Evolutionary conservation across 2,888 invertebrate genomes (phyloP), one percentile per base, ranked within the genome.

Genomic region (Enoplolaimus lenunculus): DNA sequence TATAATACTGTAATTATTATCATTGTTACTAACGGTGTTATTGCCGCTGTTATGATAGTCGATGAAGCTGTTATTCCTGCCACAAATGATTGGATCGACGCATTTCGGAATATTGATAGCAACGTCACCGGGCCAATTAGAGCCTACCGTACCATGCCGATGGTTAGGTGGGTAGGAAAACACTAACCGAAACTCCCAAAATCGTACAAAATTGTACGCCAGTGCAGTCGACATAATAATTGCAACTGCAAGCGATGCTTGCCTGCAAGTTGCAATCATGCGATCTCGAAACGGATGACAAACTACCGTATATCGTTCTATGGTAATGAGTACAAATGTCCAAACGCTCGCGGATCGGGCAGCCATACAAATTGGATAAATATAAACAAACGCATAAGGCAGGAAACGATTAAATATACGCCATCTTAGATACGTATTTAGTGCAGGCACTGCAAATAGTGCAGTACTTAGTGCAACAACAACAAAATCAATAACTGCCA

Each of bases 171-270:
- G 16, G 16, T 29, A 60, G 45, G 62, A n/a, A n/a, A n/a, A n/a
- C n/a, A n/a, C n/a, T n/a, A n/a, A n/a, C n/a, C n/a, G 26, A 16
- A 68, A 68, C 68, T 70, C 70, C 26, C 28, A 68, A 69, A 70
- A 70, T 7, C 70, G 70, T 21, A 13, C 16, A 28, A 69, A 7
- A 62, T 70, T 70, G 70, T 70, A 70, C 7, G 26, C 13, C 21
- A 70, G 34, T 13, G 70, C 21, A 16, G 35, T 3, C 1, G n/a
- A 3, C 7, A 35, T 29, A 35, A 70, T 34, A 2, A 16, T 2
- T 7, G n/a, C 16, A 7, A 70, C 21, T 13, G 68, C 26, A 28
- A 2, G 3, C 68, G 3, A 13, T 7, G 70, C 31, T 35, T 68
- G 30, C n/a, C 34, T 16, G 7, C 34, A 30, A 35, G 70, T 70